A percentile compares a stretch with the other conserved stretches of the same genome.
Evolutionary conservation across 2,888 invertebrate genomes (phyloP).

Genomic region (Actias luna): DNA sequence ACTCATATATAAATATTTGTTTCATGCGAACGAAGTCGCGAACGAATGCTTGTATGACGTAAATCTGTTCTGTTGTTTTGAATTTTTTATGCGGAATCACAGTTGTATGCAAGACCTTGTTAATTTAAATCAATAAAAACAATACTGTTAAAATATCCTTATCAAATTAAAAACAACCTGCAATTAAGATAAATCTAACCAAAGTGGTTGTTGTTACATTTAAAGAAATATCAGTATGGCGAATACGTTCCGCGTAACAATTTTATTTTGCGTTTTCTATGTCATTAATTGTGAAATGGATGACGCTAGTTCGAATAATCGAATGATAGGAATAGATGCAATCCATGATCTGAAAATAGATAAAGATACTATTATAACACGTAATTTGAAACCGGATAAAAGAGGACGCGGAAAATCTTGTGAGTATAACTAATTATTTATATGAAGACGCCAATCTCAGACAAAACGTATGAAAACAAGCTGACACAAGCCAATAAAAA

Average conservation of each 20-base stretch:
- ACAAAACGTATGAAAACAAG: too few relatives aligned
- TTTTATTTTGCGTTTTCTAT: conserved; percentile 25
- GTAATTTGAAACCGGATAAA: conserved; percentile 55
- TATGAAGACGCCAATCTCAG: too few relatives aligned
- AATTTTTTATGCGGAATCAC: too few relatives aligned
- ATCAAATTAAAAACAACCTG: conserved; percentile 1
- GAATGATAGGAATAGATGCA: conserved; percentile 57
- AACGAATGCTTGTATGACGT: too few relatives aligned
- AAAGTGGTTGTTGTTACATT: not conserved
- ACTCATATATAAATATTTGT: too few relatives aligned
- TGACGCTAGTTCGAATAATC: conserved; percentile 31
- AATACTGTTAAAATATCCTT: not conserved
- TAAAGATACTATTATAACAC: conserved; percentile 62
- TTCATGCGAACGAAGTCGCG: too few relatives aligned
- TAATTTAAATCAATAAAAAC: not conserved
- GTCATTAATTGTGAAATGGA: conserved; percentile 22
- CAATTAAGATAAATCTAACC: not conserved
- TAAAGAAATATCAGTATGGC: conserved; percentile 23
- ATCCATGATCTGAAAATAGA: conserved; percentile 54
- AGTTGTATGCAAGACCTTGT: too few relatives aligned
- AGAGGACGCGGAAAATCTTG: conserved; percentile 39
- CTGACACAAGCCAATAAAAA: too few relatives aligned
- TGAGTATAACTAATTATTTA: conserved; percentile 34
- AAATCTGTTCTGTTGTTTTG: too few relatives aligned
- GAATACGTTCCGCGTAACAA: conserved; percentile 5